A percentile compares a stretch with the other conserved stretches of the same genome.
Evolutionary conservation across 1,140 invertebrate species (phyloP).

Genomic region (Trichomalopsis sarcophagae): DNA sequence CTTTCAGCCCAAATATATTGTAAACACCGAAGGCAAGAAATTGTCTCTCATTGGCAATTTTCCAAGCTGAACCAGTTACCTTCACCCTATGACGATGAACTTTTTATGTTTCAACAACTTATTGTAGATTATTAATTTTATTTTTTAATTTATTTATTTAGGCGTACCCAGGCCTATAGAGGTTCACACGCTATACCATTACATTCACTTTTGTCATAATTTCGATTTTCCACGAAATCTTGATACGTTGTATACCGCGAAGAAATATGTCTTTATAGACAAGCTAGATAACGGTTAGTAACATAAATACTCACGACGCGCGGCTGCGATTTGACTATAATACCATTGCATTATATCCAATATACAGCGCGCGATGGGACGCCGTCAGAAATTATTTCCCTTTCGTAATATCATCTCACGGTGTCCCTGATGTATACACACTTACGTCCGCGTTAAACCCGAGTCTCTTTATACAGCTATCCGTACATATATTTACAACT

Average conservation of each 20-base stretch:
- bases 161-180: no score
- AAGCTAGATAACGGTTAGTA: background rate
- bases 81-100: no score
- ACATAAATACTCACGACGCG: background rate
- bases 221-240: background rate
- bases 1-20: background rate
- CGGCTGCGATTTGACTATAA: background rate
- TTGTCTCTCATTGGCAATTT: background rate
- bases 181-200: background rate
- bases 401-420: background rate
- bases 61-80: background rate
- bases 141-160: no score
- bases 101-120: no score
- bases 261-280: constrained; percentile 1
- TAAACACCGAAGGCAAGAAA: no score
- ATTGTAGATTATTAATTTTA: no score
- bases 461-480: no score
- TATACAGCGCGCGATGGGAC: background rate
- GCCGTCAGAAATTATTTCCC: background rate
- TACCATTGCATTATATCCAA: background rate
- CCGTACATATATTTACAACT: background rate
- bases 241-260: background rate
- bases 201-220: background rate
- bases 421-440: background rate
- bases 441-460: background rate